A percentile compares a stretch with the other conserved stretches of the same genome.
Evolutionary conservation across 2,888 invertebrate species (phyloP).

Genomic region (Vanessa cardui): DNA sequence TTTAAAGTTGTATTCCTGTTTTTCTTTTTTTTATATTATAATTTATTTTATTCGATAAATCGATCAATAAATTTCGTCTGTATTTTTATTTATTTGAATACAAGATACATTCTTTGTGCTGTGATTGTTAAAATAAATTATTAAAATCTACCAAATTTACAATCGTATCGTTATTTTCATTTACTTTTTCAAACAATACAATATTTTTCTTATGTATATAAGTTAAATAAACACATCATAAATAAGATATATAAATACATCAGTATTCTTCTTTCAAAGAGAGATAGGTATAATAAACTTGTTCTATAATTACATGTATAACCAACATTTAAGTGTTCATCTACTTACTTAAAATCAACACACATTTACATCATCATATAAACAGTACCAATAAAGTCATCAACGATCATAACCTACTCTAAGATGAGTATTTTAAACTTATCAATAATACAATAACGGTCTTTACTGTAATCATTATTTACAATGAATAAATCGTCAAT

Average conservation of each 20-base stretch:
- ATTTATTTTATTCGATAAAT: no score
- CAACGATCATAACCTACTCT: conserved; percentile 41
- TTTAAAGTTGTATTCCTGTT: background rate
- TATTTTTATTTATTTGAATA: no score
- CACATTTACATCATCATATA: conserved; percentile 8
- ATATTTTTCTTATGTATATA: background rate
- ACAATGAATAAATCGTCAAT: conserved; percentile 57
- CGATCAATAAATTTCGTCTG: no score
- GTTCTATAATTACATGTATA: background rate
- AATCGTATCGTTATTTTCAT: no score
- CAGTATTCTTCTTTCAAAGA: conserved; percentile 3
- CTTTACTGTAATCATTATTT: conserved; percentile 71
- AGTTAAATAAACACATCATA: conserved; percentile 3
- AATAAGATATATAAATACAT: conserved; percentile 1
- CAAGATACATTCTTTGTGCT: no score
- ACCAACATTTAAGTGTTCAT: background rate
- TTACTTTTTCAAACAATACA: background rate
- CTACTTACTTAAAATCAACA: conserved; percentile 2
- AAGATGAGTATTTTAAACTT: conserved; percentile 75
- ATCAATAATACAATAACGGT: conserved; percentile 53
- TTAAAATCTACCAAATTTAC: background rate
- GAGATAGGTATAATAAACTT: background rate
- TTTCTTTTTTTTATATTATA: background rate
- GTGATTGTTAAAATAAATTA: background rate
- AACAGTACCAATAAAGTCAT: conserved; percentile 21